phyloP scores from a whole-genome alignment of 2,888 invertebrate species.

The Euzophera pinguis region DNA sequence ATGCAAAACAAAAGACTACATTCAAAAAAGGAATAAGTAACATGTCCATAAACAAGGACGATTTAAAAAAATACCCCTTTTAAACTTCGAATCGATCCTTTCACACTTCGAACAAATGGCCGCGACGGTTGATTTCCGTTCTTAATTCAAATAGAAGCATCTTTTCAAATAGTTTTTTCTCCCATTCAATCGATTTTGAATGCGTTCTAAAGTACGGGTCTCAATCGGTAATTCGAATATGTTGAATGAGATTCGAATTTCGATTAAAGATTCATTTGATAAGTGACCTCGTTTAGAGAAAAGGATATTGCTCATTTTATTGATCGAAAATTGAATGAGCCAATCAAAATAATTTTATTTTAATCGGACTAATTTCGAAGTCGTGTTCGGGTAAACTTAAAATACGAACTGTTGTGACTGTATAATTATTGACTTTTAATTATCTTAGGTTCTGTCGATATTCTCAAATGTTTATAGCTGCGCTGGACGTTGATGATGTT shows the following conservation, averaged over 20 bases:
- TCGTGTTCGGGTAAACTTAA: conserved; percentile 24
- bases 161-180: conserved; percentile 59
- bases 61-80: conserved; percentile 58
- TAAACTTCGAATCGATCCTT: conserved; percentile 71
- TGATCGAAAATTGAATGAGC: conserved; percentile 59
- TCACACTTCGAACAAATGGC: conserved; percentile 74
- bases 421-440: conserved; percentile 31
- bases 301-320: conserved; percentile 75
- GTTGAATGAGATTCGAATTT: conserved; percentile 65
- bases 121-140: conserved; percentile 78
- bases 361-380: conserved; percentile 31
- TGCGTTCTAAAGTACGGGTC: conserved; percentile 52
- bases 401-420: conserved; percentile 24
- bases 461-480: conserved; percentile 30
- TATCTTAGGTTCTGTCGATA: conserved; percentile 35
- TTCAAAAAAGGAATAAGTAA: conserved; percentile 51
- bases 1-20: conserved; percentile 30
- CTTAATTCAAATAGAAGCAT: conserved; percentile 71
- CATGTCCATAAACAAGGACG: conserved; percentile 63
- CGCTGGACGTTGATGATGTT: conserved; percentile 23
- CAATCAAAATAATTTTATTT: conserved; percentile 44
- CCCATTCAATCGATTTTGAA: conserved; percentile 50
- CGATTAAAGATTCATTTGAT: conserved; percentile 77
- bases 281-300: conserved; percentile 71
- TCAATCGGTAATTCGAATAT: conserved; percentile 68